Evolutionary conservation across 2,797 vertebrate species (phyloP), one percentile per base, ranked within the genome.

Genomic region (Todus mexicanus): DNA sequence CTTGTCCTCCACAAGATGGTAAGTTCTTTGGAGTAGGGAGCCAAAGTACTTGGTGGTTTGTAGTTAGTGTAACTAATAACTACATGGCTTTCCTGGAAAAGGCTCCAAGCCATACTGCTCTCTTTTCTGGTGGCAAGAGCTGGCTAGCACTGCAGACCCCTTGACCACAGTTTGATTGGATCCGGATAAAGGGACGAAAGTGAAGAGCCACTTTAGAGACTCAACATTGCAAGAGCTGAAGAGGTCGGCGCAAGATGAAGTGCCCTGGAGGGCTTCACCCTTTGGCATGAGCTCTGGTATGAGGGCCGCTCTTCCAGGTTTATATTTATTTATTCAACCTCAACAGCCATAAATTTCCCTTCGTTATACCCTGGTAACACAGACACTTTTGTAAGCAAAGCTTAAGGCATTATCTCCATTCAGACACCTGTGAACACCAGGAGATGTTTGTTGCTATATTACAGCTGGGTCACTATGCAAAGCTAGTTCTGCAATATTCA

Each of bases 141-240:
- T 69, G 48, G 18, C 61, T 90, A 57, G 37, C 40, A 50, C 8
- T 7, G 82, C 45, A 89, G 45, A 57, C 31, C 26, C 8, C 19
- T 84, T 92, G 73, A 59, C 60, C 68, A 18, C 8, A 60, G 26
- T 16, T 89, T 76, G 45, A 56, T 50, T 75, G 35, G 61, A 45
- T 66, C 51, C 8, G 16, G 20, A 31, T 72, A 89, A 95, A 87
- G 40, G 47, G 88, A 47, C 4, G 66, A 38, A 84, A 80, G 25
- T 68, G 40, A 94, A 93, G 72, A 83, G 54, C 9, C 73, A 45
- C 90, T 94, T 94, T 89, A 71, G 35, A 85, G 37, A 53, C 31
- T 51, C 75, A 53, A 21, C 8, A 23, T 11, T 72, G 16, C 2
- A 15, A 85, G 38, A 84, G 31, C 31, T 87, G 73, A 89, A 92